phyloP scores from a whole-genome alignment of 1,140 invertebrate genomes.

The Drosophila subpulchrella region DNA sequence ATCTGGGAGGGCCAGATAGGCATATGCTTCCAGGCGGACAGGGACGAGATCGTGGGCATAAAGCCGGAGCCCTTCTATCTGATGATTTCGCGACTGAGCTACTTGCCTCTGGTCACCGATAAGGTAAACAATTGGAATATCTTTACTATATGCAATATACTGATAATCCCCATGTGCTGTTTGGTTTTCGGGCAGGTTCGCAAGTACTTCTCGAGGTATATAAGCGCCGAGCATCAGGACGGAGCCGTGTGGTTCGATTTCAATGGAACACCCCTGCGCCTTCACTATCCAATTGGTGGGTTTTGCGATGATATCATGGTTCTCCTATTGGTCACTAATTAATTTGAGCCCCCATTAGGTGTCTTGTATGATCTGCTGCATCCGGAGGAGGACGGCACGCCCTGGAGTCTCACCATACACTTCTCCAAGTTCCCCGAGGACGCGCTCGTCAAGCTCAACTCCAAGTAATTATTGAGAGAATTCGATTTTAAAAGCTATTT shows the following conservation, averaged over 20 bases:
- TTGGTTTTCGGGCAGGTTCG: constrained; percentile 87
- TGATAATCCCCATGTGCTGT: not conserved
- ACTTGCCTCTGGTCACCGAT: constrained; percentile 97
- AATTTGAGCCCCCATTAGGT: constrained; percentile 38
- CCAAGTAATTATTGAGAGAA: constrained; percentile 86
- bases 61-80: constrained; percentile 97
- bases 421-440: constrained; percentile 96
- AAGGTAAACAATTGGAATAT: constrained; percentile 88
- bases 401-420: constrained; percentile 98
- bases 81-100: constrained; percentile 97
- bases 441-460: constrained; percentile 90
- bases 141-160: no score
- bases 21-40: constrained; percentile 94
- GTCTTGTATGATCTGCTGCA: constrained; percentile 94
- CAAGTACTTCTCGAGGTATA: constrained; percentile 94
- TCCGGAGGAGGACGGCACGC: constrained; percentile 90
- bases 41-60: constrained; percentile 94
- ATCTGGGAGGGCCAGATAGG: constrained; percentile 98
- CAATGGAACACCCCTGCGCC: constrained; percentile 96
- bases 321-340: not conserved
- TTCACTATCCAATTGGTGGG: constrained; percentile 97
- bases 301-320: not conserved
- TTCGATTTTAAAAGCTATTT: not conserved
- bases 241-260: constrained; percentile 98
- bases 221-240: constrained; percentile 92